Evolutionary conservation across 2,797 vertebrate species (phyloP), one percentile per base, ranked within the genome.

Genomic region (Sphaeramia orbicularis): DNA sequence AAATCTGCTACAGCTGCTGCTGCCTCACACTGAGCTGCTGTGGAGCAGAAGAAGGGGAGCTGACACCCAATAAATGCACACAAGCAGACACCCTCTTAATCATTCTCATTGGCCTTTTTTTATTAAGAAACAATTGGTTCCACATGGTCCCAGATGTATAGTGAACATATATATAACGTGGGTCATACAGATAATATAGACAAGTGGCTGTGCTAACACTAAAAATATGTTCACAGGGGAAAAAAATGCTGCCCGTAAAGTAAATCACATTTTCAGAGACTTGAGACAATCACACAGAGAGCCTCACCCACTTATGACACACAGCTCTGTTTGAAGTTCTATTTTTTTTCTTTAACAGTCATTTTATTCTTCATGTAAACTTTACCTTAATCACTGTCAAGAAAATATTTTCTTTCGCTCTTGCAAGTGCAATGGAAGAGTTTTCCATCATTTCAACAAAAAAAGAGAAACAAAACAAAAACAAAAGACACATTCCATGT

Each of bases 1-100:
- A 74, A 77, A 84, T 81, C 63, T 63, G n/a, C 72, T 52, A 65
- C 80, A 83, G 81, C 86, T 90, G 86, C 81, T 80, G 68, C 80
- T 71, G 70, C 71, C 58, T 83, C 76, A 74, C 66, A 63, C 69
- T 73, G 68, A 74, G 76, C 57, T 0, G 49, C 60, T 59, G 54
- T 49, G 61, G 65, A 74, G 40, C 27, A 80, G 72, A 65, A 53
- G 80, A 84, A 76, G 80, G 81, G 44, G 71, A 84, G 71, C 67
- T 78, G 86, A 89, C 88, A 88, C 71, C 43, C 78, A 70, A 66
- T 75, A 75, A 82, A 86, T n/a, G 70, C 48, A 52, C 66, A 80
- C 57, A 56, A 41, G 71, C 73, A 76, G 76, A 85, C 87, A 90
- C 82, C 74, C 83, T 87, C 83, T 88, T 78, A 80, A 90, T 90